These are phyloP conservation scores for Chelonus formosanus DNA, from an alignment of 2,888 invertebrate species.

Conservation along the genomic window DNA sequence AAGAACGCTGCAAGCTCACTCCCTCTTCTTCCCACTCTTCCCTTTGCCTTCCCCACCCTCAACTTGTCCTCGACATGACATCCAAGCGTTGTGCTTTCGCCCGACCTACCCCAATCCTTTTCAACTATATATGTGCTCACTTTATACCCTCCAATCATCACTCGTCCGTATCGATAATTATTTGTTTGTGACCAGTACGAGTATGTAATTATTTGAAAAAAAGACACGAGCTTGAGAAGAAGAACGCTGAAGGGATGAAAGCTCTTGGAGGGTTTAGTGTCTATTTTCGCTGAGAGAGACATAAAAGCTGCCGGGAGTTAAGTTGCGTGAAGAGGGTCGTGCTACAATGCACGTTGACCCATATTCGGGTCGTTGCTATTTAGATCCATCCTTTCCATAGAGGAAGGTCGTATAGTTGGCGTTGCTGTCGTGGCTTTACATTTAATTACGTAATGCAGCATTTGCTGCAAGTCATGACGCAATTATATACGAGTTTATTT, in stretches of 20 bases:
- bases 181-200: no score
- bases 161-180: no score
- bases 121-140: slow-evolving; percentile 5
- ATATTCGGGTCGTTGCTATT: slow-evolving; percentile 66
- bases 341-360: slow-evolving; percentile 65
- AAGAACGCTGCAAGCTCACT: slow-evolving; percentile 57
- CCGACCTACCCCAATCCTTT: slow-evolving; percentile 61
- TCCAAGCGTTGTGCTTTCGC: slow-evolving; percentile 54
- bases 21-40: slow-evolving; percentile 39
- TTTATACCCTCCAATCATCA: slow-evolving; percentile 17
- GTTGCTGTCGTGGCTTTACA: slow-evolving; percentile 32
- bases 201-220: no score
- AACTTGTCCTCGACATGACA: slow-evolving; percentile 44
- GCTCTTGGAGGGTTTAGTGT: no score
- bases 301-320: slow-evolving; percentile 36
- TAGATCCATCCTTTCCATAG: slow-evolving; percentile 65
- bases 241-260: no score
- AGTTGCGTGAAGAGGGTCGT: slow-evolving; percentile 60
- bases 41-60: slow-evolving; percentile 30
- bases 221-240: no score
- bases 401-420: slow-evolving; percentile 59
- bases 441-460: slow-evolving; percentile 29
- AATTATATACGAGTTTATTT: background rate
- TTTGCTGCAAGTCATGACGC: background rate
- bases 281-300: slow-evolving; percentile 15